These are phyloP conservation scores for Nyleta sp. DNA, from an alignment of 2,888 invertebrate genomes.

Conservation along the genomic window DNA sequence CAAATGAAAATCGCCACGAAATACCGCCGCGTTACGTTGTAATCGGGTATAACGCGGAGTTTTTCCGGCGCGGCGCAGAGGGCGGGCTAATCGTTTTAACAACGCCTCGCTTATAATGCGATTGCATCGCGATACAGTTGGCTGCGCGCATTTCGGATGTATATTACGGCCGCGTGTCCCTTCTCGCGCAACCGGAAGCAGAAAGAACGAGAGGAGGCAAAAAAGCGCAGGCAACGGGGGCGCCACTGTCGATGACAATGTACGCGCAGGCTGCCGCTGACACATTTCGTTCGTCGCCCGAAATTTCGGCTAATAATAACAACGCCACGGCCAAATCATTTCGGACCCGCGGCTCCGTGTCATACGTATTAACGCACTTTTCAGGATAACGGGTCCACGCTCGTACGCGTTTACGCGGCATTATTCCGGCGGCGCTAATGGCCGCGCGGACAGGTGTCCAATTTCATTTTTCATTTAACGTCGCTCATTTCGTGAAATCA, in stretches of 20 bases:
- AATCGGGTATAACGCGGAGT: constrained; percentile 79
- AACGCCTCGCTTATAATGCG: constrained; percentile 81
- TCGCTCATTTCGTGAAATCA: constrained; percentile 3
- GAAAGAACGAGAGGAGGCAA: constrained; percentile 24
- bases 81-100: constrained; percentile 80
- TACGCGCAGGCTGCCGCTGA: constrained; percentile 62
- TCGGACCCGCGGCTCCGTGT: constrained; percentile 51
- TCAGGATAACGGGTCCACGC: constrained; percentile 48
- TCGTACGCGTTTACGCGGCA: constrained; percentile 40
- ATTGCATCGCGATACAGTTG: constrained; percentile 79
- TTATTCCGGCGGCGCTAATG: constrained; percentile 37
- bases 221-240: constrained; percentile 24
- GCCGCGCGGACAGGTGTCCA: constrained; percentile 39
- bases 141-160: constrained; percentile 71
- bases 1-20: constrained; percentile 78
- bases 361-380: constrained; percentile 61
- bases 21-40: constrained; percentile 78
- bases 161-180: constrained; percentile 50
- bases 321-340: constrained; percentile 64
- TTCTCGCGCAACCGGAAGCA: constrained; percentile 24
- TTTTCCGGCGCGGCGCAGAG: constrained; percentile 66
- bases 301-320: constrained; percentile 75
- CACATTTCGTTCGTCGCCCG: constrained; percentile 75
- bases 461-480: constrained; percentile 40
- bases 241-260: constrained; percentile 58